Evolutionary conservation across 2,888 invertebrate genomes (phyloP).

Genomic region (Acanthosepion lycidas): DNA sequence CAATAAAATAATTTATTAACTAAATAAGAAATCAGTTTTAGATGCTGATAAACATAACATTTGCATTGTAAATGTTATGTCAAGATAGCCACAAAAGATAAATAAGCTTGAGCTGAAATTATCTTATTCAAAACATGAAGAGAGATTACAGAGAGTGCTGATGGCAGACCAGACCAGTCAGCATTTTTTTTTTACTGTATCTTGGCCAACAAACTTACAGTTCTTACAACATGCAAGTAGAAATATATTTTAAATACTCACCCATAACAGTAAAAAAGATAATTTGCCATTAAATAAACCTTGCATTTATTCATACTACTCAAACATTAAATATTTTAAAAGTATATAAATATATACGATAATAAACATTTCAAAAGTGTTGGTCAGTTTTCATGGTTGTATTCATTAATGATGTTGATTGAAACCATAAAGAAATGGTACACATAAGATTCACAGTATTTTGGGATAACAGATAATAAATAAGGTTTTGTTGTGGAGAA

Average conservation of each 20-base stretch:
- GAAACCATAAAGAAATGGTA: neutral
- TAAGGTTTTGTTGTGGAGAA: neutral
- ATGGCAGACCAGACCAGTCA: too few relatives aligned
- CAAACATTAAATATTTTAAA: too few relatives aligned
- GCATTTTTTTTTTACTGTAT: neutral
- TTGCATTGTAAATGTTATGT: too few relatives aligned
- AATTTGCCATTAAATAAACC: neutral
- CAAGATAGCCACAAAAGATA: too few relatives aligned
- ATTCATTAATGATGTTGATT: neutral
- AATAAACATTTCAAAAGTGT: neutral
- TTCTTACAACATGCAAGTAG: neutral
- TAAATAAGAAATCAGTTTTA: too few relatives aligned
- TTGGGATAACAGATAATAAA: neutral
- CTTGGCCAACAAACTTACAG: neutral
- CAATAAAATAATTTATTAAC: too few relatives aligned
- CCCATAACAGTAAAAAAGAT: neutral
- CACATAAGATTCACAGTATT: neutral
- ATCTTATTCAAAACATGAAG: too few relatives aligned
- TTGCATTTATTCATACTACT: too few relatives aligned
- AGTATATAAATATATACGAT: neutral
- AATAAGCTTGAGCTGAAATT: too few relatives aligned
- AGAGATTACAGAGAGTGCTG: too few relatives aligned
- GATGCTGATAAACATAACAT: too few relatives aligned
- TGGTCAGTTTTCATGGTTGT: neutral
- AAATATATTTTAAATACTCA: neutral